Base-by-base conservation (phyloP, 2,113 vertebrate species). In the Colistium nudipinnis region DNA sequence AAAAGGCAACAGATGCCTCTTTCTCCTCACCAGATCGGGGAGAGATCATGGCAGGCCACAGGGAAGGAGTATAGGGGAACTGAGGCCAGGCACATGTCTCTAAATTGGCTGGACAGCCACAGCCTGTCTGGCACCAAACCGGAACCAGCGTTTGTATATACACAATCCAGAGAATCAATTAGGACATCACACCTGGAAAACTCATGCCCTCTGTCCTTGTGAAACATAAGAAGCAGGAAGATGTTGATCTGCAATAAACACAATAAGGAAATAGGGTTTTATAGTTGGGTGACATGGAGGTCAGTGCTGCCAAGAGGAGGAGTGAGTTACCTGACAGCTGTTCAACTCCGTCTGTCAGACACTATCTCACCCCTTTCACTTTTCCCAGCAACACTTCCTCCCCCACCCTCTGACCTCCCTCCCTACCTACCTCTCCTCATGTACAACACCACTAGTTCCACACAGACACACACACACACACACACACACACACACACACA, bases 1-100 rank as follows among this genome's bases (percentile, higher is more conserved):
- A 90, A 90, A 90, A 91, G 90, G 90, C 82, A 88, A 83, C 73
- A 77, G 83, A 83, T 76, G 74, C 35, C 54, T 71, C 65, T 25
- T 84, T 83, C 72, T 65, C 63, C 57, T 70, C 52, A 63, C 83
- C 76, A 80, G 66, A 87, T 74, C 76, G 62, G 73, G 38, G 52
- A 38, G 64, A 73, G 64, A 76, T 76, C 76, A 62, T 68, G 78
- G 80, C 78, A 79, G 62, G 4, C 67, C 69, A 82, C 44, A 80
- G 76, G 76, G 48, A 72, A 65, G 24, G 53, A 70, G 76, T 14
- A 20, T 43, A 84, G 78, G 72, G 57, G 57, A 76, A 72, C 39
- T 68, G 69, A 75, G 69, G 66, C 62, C 38, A 49, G 53, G 60
- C 69, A 72, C 61, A 31, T 70, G 71, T 65, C 70, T 61, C 55